Evolutionary conservation across 2,888 invertebrate species (phyloP).

Genomic region (Stenotaenia linearis): DNA sequence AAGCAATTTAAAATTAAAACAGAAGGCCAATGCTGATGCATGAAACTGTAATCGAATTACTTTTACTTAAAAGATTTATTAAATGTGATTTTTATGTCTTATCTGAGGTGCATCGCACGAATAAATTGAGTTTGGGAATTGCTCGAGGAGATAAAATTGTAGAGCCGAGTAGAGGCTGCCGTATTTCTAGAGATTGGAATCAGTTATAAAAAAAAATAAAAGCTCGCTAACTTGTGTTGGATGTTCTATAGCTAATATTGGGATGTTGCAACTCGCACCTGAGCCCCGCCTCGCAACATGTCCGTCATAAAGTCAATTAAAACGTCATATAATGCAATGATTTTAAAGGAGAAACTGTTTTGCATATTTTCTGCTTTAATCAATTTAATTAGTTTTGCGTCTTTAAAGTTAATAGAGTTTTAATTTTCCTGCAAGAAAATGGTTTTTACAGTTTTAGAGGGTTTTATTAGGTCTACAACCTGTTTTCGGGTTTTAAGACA

Average conservation of each 20-base stretch:
- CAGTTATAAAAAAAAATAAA: not conserved
- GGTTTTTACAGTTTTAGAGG: too few species aligned
- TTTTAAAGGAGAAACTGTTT: not conserved
- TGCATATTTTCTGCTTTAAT: not conserved
- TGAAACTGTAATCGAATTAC: not conserved
- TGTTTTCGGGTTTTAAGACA: too few species aligned
- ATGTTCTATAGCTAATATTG: not conserved
- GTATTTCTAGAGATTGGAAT: not conserved
- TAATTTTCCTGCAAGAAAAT: too few species aligned
- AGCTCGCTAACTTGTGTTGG: not conserved
- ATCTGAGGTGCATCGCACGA: not conserved
- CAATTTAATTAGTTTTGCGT: not conserved
- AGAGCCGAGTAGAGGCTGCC: too few species aligned
- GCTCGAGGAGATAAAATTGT: not conserved
- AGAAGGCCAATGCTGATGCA: not conserved
- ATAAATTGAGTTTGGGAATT: not conserved
- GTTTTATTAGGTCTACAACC: too few species aligned
- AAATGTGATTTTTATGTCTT: not conserved
- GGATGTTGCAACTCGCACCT: not conserved
- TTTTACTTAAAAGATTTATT: not conserved
- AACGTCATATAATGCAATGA: not conserved
- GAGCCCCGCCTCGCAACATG: not conserved
- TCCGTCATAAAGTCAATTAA: not conserved
- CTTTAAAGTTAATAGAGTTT: too few species aligned
- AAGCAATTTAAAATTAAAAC: not conserved